Conservation (phyloP, 2,888 invertebrate species). For the Trissolcus japonicus region DNA sequence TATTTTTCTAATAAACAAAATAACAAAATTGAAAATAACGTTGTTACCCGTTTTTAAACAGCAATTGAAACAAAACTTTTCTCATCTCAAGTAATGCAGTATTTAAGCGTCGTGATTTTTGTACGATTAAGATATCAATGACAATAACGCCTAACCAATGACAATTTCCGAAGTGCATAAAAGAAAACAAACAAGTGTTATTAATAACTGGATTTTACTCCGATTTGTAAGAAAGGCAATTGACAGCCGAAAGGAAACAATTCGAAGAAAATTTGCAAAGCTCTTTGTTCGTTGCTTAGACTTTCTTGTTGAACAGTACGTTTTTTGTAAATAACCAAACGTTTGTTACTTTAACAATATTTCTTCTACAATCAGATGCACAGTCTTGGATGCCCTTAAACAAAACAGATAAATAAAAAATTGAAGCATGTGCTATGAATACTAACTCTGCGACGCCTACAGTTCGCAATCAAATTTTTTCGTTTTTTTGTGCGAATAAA, state of each 20-base stretch:
- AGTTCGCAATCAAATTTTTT: constrained; percentile 65
- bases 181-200: constrained; percentile 1
- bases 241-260: background rate
- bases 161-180: constrained; percentile 17
- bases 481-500: constrained; percentile 60
- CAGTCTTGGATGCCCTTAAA: constrained; percentile 36
- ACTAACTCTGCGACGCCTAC: constrained; percentile 69
- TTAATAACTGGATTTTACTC: constrained; percentile 14
- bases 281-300: too few species aligned
- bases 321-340: constrained; percentile 40
- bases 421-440: constrained; percentile 66
- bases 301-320: background rate
- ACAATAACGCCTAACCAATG: constrained; percentile 36
- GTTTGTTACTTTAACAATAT: constrained; percentile 19
- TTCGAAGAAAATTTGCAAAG: constrained; percentile 3
- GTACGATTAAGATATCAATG: constrained; percentile 32
- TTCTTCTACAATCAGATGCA: constrained; percentile 24
- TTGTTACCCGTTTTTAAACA: constrained; percentile 17
- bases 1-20: constrained; percentile 22
- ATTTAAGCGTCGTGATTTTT: constrained; percentile 25
- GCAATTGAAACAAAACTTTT: constrained; percentile 11
- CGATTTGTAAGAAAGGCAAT: background rate
- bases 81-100: constrained; percentile 14
- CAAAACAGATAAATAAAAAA: constrained; percentile 59
- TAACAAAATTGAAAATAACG: constrained; percentile 20